These are phyloP conservation scores for Bradypodion ventrale DNA, from an alignment of 2,797 vertebrate genomes.

Conservation along the genomic window DNA sequence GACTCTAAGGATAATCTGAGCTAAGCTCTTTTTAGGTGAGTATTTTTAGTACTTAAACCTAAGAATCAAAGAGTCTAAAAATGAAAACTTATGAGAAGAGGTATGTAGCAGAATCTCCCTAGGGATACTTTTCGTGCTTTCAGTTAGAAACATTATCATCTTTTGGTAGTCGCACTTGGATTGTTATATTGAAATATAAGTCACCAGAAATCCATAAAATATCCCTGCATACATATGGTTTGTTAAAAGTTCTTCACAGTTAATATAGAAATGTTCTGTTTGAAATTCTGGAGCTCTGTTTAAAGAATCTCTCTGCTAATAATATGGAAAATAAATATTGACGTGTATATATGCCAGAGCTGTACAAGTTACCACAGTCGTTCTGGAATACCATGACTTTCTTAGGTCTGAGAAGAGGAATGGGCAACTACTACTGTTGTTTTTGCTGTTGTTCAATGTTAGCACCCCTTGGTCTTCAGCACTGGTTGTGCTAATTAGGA, in stretches of 20 bases:
- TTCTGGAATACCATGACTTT: neutral
- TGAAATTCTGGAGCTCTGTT: neutral
- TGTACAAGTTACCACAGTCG: conserved; percentile 9
- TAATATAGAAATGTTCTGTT: neutral
- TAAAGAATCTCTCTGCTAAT: fast-evolving
- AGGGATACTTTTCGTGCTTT: neutral
- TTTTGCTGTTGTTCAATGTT: neutral
- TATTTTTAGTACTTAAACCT: conserved; percentile 44
- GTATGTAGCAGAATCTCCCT: fast-evolving
- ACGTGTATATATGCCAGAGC: neutral
- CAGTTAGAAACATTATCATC: neutral
- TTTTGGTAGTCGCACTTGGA: neutral
- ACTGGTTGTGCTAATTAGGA: neutral
- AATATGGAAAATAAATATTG: neutral
- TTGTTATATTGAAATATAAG: conserved; percentile 9
- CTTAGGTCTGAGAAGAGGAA: neutral
- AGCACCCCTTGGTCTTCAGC: neutral
- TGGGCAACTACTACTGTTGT: neutral
- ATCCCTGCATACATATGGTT: neutral
- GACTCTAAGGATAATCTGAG: conserved; percentile 41
- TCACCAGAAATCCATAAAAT: neutral
- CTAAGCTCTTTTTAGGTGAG: conserved; percentile 45
- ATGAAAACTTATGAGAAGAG: neutral
- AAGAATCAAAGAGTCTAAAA: conserved; percentile 15
- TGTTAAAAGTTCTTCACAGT: conserved; percentile 10